A percentile compares a stretch with the other conserved stretches of the same genome.
phyloP scores from a whole-genome alignment of 2,113 vertebrate genomes.

The Calidris pugnax region DNA sequence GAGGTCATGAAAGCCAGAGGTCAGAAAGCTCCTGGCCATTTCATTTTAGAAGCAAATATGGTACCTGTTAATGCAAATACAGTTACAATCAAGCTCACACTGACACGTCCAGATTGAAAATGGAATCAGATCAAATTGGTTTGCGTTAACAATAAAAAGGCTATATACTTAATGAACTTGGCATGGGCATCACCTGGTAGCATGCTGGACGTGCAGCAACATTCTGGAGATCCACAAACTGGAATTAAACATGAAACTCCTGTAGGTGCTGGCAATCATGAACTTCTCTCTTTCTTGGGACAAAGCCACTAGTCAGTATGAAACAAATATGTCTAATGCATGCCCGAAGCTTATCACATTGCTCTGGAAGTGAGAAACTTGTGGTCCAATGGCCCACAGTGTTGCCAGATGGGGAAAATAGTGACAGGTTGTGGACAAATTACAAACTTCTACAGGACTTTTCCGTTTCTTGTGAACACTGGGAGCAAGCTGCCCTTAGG shows the following conservation, averaged over 20 bases:
- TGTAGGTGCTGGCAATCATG: neutral
- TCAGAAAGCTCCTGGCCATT: slow-evolving; percentile 17
- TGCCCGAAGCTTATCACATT: neutral
- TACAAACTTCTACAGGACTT: neutral
- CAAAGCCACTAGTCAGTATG: neutral
- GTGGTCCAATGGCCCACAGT: neutral
- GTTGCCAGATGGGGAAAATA: neutral
- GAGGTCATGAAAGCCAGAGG: slow-evolving; percentile 34
- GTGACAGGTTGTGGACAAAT: neutral
- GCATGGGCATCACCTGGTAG: neutral
- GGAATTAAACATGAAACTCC: neutral
- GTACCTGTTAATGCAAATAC: neutral
- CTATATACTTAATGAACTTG: neutral
- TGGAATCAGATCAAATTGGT: neutral
- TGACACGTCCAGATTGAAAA: slow-evolving; percentile 29
- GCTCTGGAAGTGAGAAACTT: neutral
- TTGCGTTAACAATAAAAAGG: neutral
- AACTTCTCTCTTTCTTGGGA: neutral
- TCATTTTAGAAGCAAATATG: slow-evolving; percentile 48
- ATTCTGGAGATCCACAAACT: neutral
- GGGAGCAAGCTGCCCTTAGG: neutral
- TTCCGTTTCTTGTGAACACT: neutral
- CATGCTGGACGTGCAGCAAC: neutral
- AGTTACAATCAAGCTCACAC: slow-evolving; percentile 11
- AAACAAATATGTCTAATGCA: neutral